These are phyloP conservation scores for Tragelaphus buxtoni DNA, from an alignment of 2,113 vertebrate species.

Conservation along the genomic window DNA sequence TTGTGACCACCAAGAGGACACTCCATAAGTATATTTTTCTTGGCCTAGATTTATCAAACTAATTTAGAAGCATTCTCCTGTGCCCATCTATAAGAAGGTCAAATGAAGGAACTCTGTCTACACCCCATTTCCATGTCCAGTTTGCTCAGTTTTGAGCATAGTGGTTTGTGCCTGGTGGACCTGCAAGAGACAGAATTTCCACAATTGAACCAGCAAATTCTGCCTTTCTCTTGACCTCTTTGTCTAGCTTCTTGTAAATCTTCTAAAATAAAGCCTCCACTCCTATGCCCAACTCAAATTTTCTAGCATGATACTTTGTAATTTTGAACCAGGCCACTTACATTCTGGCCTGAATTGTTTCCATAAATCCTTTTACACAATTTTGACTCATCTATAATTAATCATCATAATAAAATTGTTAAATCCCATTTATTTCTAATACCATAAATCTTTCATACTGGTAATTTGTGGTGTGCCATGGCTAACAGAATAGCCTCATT, in stretches of 20 bases:
- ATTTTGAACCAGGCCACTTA: constrained; percentile 35
- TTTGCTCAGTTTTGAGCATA: not conserved
- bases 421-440: constrained; percentile 54
- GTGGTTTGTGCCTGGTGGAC: not conserved
- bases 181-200: not conserved
- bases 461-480: constrained; percentile 17
- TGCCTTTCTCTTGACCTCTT: not conserved
- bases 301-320: not conserved
- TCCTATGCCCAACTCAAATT: not conserved
- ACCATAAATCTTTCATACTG: constrained; percentile 50
- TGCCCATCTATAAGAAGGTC: not conserved
- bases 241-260: not conserved
- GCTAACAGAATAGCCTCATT: constrained; percentile 40
- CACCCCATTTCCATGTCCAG: not conserved
- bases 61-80: not conserved
- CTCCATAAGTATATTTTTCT: not conserved
- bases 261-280: not conserved
- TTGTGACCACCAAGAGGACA: not conserved
- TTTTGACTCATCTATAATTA: constrained; percentile 60
- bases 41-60: not conserved
- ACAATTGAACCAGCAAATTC: not conserved
- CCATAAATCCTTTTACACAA: constrained; percentile 38
- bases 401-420: constrained; percentile 60
- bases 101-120: not conserved
- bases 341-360: not conserved